phyloP scores from a whole-genome alignment of 2,797 vertebrate species.

The Chlorospingus semifuscus region DNA sequence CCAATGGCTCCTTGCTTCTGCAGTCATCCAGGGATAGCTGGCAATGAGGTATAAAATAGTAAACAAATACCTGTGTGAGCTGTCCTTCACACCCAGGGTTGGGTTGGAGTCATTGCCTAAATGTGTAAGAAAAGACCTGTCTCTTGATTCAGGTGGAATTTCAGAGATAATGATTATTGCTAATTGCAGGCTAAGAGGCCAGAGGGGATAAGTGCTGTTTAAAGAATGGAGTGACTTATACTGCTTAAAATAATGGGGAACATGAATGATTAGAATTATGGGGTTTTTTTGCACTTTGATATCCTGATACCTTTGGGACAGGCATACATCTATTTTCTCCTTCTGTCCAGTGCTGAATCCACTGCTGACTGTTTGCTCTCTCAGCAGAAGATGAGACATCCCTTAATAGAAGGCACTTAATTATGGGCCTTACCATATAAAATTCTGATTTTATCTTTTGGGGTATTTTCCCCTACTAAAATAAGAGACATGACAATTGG shows the following conservation, averaged over 20 bases:
- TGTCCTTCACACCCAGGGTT: not conserved
- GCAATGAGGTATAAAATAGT: not conserved
- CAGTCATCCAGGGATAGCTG: not conserved
- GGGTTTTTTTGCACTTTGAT: slow-evolving; percentile 1
- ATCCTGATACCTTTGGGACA: not conserved
- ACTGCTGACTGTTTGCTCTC: not conserved
- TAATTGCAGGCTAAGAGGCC: not conserved
- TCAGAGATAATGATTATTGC: not conserved
- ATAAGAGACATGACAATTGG: not conserved
- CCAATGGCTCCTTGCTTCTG: not conserved
- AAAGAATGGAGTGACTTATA: not conserved
- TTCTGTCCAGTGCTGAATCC: not conserved
- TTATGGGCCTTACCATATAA: not conserved
- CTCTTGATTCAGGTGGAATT: not conserved
- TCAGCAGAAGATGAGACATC: not conserved
- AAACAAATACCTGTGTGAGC: not conserved
- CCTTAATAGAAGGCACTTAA: not conserved
- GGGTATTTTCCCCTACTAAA: not conserved
- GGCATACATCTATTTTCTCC: not conserved
- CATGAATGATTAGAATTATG: not conserved
- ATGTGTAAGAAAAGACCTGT: not conserved
- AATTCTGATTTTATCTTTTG: not conserved
- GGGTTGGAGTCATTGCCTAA: not conserved
- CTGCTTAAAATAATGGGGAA: not conserved
- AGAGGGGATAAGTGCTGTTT: accelerated